These are phyloP conservation scores for Paracentrotus lividus DNA, from an alignment of 53 echinoderm and acorn worm species.

Conservation along the genomic window DNA sequence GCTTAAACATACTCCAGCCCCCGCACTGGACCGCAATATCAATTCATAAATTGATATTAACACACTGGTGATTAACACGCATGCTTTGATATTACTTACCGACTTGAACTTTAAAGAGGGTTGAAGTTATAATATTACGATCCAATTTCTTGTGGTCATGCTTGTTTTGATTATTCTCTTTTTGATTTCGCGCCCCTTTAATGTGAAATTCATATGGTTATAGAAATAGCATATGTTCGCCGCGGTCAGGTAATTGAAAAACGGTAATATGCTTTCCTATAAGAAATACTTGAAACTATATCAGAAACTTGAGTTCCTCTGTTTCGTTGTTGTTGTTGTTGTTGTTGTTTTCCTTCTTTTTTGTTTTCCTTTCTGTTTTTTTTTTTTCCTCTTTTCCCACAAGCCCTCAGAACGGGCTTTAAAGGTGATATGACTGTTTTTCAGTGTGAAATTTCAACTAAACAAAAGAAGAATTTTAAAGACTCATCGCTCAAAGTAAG, in stretches of 20 bases:
- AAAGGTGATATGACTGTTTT: no score
- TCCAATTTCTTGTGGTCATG: conserved; percentile 1
- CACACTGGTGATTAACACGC: neutral
- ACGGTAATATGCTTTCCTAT: neutral
- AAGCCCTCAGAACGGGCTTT: no score
- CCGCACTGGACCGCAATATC: neutral
- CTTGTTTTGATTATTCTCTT: neutral
- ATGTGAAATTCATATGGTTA: neutral
- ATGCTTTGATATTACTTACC: neutral
- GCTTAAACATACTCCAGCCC: no score
- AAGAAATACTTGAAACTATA: neutral
- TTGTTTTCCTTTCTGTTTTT: neutral
- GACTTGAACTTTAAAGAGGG: neutral
- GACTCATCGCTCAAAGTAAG: no score
- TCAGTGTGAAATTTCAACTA: no score
- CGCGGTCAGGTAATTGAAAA: neutral
- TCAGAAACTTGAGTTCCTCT: no score
- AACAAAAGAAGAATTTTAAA: no score
- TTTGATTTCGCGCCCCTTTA: neutral
- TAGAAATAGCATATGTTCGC: conserved; percentile 7
- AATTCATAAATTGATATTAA: neutral
- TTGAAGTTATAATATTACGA: neutral
- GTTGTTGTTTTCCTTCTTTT: neutral
- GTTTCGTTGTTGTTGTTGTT: no score
- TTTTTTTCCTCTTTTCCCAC: neutral